These are phyloP conservation scores for Phaenicophaeus curvirostris DNA, from an alignment of 2,797 vertebrate genomes.

Conservation along the genomic window DNA sequence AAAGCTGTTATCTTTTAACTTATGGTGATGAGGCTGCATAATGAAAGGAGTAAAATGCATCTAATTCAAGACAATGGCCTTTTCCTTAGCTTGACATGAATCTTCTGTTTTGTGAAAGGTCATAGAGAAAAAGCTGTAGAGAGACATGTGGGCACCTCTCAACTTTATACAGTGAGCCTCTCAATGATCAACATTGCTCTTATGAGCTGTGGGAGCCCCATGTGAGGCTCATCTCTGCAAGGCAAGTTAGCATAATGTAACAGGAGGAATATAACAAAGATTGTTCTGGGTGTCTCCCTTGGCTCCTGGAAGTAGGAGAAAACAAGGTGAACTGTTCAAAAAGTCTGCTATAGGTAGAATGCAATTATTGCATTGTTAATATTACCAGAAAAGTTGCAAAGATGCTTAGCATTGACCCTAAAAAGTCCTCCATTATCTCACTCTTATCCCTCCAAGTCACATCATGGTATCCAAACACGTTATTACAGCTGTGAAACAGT, in stretches of 20 bases:
- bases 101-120: not conserved
- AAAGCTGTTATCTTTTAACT: not conserved
- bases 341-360: not conserved
- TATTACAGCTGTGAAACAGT: not conserved
- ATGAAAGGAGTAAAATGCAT: not conserved
- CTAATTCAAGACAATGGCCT: not conserved
- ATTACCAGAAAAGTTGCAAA: not conserved
- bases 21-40: not conserved
- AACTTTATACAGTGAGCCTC: not conserved
- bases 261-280: not conserved
- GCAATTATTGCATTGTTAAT: not conserved
- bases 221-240: not conserved
- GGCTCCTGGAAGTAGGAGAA: not conserved
- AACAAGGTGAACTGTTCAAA: not conserved
- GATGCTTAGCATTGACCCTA: not conserved
- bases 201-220: not conserved
- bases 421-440: not conserved
- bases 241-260: not conserved
- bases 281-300: not conserved
- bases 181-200: not conserved
- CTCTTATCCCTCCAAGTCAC: not conserved
- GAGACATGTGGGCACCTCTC: not conserved
- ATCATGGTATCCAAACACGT: not conserved
- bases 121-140: not conserved
- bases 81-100: not conserved